Evolutionary conservation across 2,888 invertebrate species (phyloP), one percentile per base, ranked within the genome.

Genomic region (Odontocerum albicorne): DNA sequence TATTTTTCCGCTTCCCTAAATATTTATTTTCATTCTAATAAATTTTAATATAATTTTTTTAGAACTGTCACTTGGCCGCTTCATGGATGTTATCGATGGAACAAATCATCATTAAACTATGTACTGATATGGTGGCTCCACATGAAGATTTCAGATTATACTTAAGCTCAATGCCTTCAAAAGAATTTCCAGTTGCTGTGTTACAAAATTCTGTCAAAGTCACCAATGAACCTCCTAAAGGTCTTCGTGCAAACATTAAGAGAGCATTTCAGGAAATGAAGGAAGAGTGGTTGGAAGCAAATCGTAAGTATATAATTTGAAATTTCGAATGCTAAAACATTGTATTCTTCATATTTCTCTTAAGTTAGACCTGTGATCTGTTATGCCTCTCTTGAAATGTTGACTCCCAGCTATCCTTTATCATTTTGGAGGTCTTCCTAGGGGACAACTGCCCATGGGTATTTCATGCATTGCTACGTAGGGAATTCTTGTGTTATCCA

Each of bases 201-300:
- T 76, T 96, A 2, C 95, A 96, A 70, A 94, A 94, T 70, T 89
- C 95, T 1, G 91, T 95, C 0, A 96, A 96, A 75, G 90, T 96
- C 49, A 96, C 95, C 0, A 95, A 94, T 69, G 96, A 96, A 69
- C 92, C 96, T 0, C 96, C 96, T 0, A 94, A 92, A 70, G 96
- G 96, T 1, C 74, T 96, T 2, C 85, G 90, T 64, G 92, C 95
- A 4, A 96, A 96, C 68, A 80, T 96, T 1, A 86, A 90, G 63
- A 82, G 92, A 64, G 91, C 94, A 0, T 84, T 93, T 59, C 77
- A 82, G 42, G 88, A 92, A 67, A 82, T 95, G 68, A 81, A 85
- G 21, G 83, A 83, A 42, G 85, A 86, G 46, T 92, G 88, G 70
- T 94, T 93, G 66, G 90, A 94, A 71, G 81, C 85, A 59, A 85